Evolutionary conservation across 2,113 vertebrate species (phyloP).

Genomic region (Dryoscopus gambensis): DNA sequence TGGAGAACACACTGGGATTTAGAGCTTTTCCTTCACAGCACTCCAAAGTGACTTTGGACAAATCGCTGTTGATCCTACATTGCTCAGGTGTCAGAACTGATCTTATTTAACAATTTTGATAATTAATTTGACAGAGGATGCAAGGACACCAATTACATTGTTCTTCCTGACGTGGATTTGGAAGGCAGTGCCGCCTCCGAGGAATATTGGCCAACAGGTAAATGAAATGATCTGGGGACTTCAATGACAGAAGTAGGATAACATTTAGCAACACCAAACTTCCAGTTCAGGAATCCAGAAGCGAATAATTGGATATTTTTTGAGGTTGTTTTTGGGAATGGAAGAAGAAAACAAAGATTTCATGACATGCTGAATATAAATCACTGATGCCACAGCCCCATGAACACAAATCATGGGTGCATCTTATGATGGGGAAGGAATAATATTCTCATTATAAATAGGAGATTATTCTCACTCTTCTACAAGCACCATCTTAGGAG

Average conservation of each 20-base stretch:
- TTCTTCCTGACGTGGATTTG: not conserved
- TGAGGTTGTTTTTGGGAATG: not conserved
- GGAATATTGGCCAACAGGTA: not conserved
- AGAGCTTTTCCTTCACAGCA: not conserved
- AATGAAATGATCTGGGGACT: not conserved
- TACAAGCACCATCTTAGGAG: not conserved
- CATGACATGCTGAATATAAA: not conserved
- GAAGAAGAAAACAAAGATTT: not conserved
- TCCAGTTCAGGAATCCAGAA: not conserved
- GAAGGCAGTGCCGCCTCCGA: not conserved
- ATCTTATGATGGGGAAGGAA: not conserved
- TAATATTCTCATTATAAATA: not conserved
- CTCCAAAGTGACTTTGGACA: not conserved
- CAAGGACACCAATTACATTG: not conserved
- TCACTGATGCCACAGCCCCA: rapidly evolving
- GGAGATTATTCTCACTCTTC: not conserved
- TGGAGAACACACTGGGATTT: not conserved
- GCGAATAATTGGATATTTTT: not conserved
- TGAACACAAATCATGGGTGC: not conserved
- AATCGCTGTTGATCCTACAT: not conserved
- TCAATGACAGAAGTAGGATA: not conserved
- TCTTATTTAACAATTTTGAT: conserved; percentile 21
- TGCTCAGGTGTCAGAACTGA: conserved; percentile 19
- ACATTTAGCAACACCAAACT: not conserved
- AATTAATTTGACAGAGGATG: conserved; percentile 42